Base-by-base conservation (phyloP, 2,797 vertebrate species). In the Gobionotothen gibberifrons region DNA sequence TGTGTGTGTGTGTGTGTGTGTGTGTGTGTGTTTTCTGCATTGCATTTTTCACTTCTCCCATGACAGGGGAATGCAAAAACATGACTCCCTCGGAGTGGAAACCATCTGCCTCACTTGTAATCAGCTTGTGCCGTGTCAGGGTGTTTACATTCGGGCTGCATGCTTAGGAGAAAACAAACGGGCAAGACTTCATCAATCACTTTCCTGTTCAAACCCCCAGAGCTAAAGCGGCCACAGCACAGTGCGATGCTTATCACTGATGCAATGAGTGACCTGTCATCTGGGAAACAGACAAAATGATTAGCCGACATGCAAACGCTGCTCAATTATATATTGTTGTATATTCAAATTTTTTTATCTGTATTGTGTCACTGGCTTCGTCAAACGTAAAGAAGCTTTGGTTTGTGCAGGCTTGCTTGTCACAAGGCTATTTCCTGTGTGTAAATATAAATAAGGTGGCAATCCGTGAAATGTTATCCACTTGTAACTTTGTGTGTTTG, bases 61-160 rank as follows among this genome's bases (percentile, higher is more conserved):
- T 90, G 89, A 90, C 84, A 87, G 68, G 54, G 83, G 90, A 93
- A 94, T 92, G 83, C 78, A 85, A 87, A 92, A 93, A 85, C 89
- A 85, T 12, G 78, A 90, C 90, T 92, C 89, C 89, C 83, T 80
- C 19, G 4, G 85, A 79, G 85, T 90, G 66, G 78, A 90, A 92
- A 76, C 80, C 85, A 90, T 92, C 89, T 88, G 87, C 88, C 69
- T 88, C 60, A 65, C 87, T 89, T 86, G 82, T 86, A 91, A 89
- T 93, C 85, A 89, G 81, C 54, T 40, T 80, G 85, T 84, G 82
- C 67, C 56, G 85, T 90, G 88, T 90, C 87, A 85, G 85, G 80
- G 72, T 93, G 92, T 94, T 94, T 94, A 94, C 85, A 81, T n/a
- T 86, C 26, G 72, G 85, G 75, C 48, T 81, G 58, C 76, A 85